phyloP scores from a whole-genome alignment of 2,797 vertebrate species.

The Rousettus madagascariensis region DNA sequence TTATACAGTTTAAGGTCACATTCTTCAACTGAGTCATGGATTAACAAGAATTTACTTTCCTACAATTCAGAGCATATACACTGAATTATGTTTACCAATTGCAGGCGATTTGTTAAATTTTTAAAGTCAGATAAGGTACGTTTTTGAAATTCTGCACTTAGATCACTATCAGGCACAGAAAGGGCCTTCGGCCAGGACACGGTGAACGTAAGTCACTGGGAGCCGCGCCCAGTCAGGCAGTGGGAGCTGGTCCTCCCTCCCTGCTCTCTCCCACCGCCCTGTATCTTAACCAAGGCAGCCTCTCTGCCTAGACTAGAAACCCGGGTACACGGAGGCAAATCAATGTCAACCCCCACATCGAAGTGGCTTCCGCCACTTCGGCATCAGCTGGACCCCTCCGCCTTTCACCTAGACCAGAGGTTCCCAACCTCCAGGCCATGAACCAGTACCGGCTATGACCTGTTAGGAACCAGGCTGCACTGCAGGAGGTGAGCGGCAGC shows the following conservation, averaged over 20 bases:
- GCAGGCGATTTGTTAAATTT: neutral
- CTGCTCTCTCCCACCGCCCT: neutral
- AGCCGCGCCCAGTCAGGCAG: rapidly evolving
- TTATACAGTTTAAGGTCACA: neutral
- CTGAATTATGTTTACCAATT: neutral
- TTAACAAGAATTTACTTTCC: neutral
- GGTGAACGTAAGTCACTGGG: rapidly evolving
- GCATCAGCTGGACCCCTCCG: no score
- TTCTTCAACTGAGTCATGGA: neutral
- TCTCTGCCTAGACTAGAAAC: no score
- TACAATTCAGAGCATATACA: neutral
- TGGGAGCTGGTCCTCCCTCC: rapidly evolving
- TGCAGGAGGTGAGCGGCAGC: no score
- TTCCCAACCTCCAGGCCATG: no score
- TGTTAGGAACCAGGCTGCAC: no score
- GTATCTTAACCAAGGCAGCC: rapidly evolving
- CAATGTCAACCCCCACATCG: no score
- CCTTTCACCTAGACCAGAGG: no score
- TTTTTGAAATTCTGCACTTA: neutral
- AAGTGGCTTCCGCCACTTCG: no score
- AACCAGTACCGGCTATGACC: no score
- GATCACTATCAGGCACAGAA: neutral
- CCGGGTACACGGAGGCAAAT: no score
- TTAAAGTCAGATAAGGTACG: neutral
- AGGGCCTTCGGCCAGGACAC: rapidly evolving